Evolutionary conservation across 2,888 invertebrate species (phyloP), one percentile per base, ranked within the genome.

Genomic region (Ditylenchus weischeri): DNA sequence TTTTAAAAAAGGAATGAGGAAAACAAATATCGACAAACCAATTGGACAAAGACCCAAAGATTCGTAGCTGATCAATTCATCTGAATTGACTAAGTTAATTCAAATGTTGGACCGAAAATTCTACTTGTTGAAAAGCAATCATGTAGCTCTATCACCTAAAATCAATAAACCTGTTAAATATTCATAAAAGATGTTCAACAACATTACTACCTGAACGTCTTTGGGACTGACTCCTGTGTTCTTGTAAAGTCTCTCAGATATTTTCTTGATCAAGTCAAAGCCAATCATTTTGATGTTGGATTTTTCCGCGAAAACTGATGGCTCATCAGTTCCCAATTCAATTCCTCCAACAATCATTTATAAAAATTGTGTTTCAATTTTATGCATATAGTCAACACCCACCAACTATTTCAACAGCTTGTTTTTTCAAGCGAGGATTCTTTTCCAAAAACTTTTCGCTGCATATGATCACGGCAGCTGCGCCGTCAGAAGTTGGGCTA

Each of bases 61-160:
- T 86, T 98, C 96, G 80, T 98, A 98, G 0, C 94, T 94, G 65
- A 98, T 90, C 74, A 98, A 85, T 84, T 98, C 98, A 84, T 98
- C 54, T 54, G 29, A 54, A 54, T 29, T 29, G 5, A 29, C 29
- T 5, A 29, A 29, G 29, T 29, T 29, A 29, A 43, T 10, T 6
- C 43, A 43, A 15, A 43, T 43, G 8, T 43, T 43, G 13, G 15
- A 13, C 11, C 11, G 15, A 43, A 43, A 43, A 43, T 13, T 11
- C 10, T 29, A 54, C 54, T 98, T 8, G 92, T 90, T 8, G 95
- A 93, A 84, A 98, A 98, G 84, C 98, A 98, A 84, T 98, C 98
- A 79, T 98, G 98, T 36, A 98, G 86, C 84, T 98, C 98, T 8
- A 96, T 88, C n/a, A 80, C 78, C 71, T 77, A 43, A 57, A 74